Evolutionary conservation across 37 sponge, comb jelly and placozoan genomes (phyloP), one percentile per base, ranked within the genome.

Genomic region (Bolinopsis microptera): DNA sequence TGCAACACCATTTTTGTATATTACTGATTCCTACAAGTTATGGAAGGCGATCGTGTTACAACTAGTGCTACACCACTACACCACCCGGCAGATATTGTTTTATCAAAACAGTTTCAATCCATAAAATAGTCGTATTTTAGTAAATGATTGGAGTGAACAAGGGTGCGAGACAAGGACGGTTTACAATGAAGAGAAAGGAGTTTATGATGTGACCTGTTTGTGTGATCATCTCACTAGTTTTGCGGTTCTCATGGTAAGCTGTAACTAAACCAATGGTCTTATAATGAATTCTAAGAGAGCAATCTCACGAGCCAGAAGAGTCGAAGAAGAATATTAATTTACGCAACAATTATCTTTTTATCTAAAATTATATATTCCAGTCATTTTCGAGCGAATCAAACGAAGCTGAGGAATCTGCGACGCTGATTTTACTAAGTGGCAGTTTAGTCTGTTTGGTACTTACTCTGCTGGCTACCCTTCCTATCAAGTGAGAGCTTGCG

Each of bases 301-400:
- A n/a, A n/a, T n/a, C n/a, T n/a, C n/a, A n/a, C n/a, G n/a, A n/a
- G n/a, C n/a, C n/a, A n/a, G n/a, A n/a, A n/a, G n/a, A n/a, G n/a
- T n/a, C n/a, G n/a, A n/a, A n/a, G n/a, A n/a, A n/a, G n/a, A 18
- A 48, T 48, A 18, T 48, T 48, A 48, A 5, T 48, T 48, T 48
- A 48, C 61, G 5, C 13, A 48, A 18, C n/a, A n/a, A n/a, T n/a
- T n/a, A n/a, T n/a, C 5, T 13, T 48, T 48, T 48, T 48, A 48
- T 13, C 13, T 48, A 48, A 48, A 48, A 5, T 48, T 72, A 9
- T 8, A 21, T 72, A 28, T 72, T 77, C 33, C 80, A 77, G 80
- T 77, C 80, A 21, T 35, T 77, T 21, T 77, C 80, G 80, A 77
- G 80, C 32, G 80, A 77, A 32, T 77, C 80, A 0, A 77, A 35